Conservation (phyloP, 2,113 vertebrate species). For the Ptilorrhoa leucosticta region DNA sequence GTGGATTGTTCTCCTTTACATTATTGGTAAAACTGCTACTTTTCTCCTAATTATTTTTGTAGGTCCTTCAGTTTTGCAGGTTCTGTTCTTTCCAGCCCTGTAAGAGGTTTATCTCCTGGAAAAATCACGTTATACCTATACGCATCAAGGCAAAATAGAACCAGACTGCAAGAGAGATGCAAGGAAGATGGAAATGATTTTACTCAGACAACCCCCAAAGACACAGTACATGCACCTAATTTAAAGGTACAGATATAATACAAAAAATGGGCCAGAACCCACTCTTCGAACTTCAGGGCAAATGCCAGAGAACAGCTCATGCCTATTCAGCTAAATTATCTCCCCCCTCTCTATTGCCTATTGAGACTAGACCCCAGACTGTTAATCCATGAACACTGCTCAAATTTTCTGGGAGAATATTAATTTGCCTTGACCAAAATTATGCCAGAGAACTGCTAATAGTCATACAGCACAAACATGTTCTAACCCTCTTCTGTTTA, state of each 20-base stretch:
- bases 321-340: background rate
- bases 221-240: background rate
- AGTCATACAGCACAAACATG: background rate
- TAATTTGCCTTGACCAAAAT: background rate
- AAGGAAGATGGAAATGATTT: background rate
- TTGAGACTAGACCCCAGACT: background rate
- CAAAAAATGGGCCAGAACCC: background rate
- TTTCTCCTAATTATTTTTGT: background rate
- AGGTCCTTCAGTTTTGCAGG: background rate
- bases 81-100: background rate
- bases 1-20: background rate
- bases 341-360: background rate
- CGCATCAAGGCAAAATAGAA: background rate
- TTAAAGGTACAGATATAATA: background rate
- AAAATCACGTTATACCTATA: background rate
- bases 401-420: background rate
- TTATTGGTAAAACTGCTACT: background rate
- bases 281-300: background rate
- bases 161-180: background rate
- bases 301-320: background rate
- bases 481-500: background rate
- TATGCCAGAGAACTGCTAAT: background rate
- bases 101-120: background rate
- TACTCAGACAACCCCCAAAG: background rate
- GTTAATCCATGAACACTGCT: background rate